phyloP scores from a whole-genome alignment of 1,140 invertebrate species.

The Meloidogyne exigua region DNA sequence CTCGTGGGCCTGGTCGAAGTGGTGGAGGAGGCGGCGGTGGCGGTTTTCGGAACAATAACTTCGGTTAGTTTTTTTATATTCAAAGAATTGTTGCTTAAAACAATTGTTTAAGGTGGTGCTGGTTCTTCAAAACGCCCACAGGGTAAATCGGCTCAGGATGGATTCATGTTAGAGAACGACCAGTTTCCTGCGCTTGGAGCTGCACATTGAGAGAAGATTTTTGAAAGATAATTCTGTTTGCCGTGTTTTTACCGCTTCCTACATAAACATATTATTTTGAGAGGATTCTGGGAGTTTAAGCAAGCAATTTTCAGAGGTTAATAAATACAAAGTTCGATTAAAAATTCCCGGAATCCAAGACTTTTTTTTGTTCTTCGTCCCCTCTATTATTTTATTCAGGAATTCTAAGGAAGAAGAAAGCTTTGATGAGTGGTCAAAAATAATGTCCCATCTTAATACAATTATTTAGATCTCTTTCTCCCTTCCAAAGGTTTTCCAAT shows the following conservation, averaged over 20 bases:
- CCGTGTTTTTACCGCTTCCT: not conserved
- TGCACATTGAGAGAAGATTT: not conserved
- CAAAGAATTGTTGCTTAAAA: too few relatives aligned
- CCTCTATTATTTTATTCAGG: not conserved
- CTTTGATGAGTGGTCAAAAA: too few relatives aligned
- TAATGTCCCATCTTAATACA: too few relatives aligned
- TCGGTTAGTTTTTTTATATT: not conserved
- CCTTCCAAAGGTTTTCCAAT: not conserved
- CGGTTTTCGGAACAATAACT: constrained; percentile 16
- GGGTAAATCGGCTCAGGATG: not conserved
- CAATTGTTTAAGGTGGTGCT: constrained; percentile 6
- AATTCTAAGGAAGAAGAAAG: not conserved
- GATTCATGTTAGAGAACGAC: constrained; percentile 25
- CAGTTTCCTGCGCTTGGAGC: constrained; percentile 24
- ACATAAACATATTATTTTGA: not conserved
- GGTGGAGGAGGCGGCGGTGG: constrained; percentile 17
- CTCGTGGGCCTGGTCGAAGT: constrained; percentile 1
- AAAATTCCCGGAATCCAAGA: not conserved
- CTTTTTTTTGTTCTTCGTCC: not conserved
- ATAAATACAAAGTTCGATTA: not conserved
- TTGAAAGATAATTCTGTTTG: not conserved
- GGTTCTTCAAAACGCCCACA: constrained; percentile 13
- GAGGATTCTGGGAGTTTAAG: not conserved
- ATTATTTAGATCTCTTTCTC: too few relatives aligned
- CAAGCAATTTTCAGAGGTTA: too few relatives aligned